A percentile compares a stretch with the other conserved stretches of the same genome.
These are phyloP conservation scores for Tachystola acroxantha DNA, from an alignment of 2,888 invertebrate species.

Conservation along the genomic window DNA sequence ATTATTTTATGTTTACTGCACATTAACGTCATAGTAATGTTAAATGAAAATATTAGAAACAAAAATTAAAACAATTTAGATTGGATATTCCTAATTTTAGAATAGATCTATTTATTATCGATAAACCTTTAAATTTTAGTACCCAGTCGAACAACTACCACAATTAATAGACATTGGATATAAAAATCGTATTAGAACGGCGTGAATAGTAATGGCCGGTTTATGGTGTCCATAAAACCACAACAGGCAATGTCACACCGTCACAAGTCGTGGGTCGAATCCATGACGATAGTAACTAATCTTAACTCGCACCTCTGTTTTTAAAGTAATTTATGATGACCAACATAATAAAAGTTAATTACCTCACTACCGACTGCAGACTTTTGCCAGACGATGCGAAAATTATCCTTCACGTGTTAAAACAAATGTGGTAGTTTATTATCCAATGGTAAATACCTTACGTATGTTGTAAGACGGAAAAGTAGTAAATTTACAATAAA, in stretches of 20 bases:
- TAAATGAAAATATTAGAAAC: conserved; percentile 1
- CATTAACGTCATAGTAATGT: conserved; percentile 8
- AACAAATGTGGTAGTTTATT: conserved; percentile 6
- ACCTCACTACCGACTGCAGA: conserved; percentile 19
- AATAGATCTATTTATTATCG: conserved; percentile 40
- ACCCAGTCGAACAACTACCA: conserved; percentile 49
- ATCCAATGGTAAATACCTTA: no score
- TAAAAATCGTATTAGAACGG: conserved; percentile 62
- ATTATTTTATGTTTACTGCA: conserved; percentile 9
- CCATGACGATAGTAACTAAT: conserved; percentile 28
- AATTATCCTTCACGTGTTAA: conserved; percentile 11
- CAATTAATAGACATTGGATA: conserved; percentile 55
- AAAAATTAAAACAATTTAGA: conserved; percentile 5
- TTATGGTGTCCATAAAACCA: conserved; percentile 56
- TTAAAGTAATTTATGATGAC: conserved; percentile 26
- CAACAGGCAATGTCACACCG: conserved; percentile 50
- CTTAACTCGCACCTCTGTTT: conserved; percentile 26
- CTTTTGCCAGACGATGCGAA: conserved; percentile 21
- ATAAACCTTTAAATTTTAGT: conserved; percentile 57
- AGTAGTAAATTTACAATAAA: no score
- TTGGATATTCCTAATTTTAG: conserved; percentile 23
- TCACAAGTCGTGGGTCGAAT: conserved; percentile 33
- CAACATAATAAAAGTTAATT: conserved; percentile 32
- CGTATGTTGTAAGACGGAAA: no score
- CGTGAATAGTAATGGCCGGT: conserved; percentile 59